These are phyloP conservation scores for Himalopsyche japonica DNA, from an alignment of 2,888 invertebrate species.

Conservation along the genomic window DNA sequence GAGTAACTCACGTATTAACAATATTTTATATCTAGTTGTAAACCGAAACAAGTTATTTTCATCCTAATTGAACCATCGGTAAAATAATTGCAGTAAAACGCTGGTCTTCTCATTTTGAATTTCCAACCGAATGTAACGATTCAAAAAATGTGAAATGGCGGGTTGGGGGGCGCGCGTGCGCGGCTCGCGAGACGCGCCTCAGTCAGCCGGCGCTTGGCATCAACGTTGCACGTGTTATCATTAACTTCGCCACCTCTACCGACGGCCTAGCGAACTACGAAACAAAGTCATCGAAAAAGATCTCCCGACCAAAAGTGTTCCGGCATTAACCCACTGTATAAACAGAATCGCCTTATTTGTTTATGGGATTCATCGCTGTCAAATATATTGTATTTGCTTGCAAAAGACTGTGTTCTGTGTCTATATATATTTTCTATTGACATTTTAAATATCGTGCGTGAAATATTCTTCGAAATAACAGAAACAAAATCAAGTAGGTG, in stretches of 20 bases:
- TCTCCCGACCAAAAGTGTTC: background rate
- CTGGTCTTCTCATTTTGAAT: slow-evolving; percentile 7
- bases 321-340: background rate
- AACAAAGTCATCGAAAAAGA: background rate
- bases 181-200: slow-evolving; percentile 18
- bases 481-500: background rate
- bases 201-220: slow-evolving; percentile 23
- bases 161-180: slow-evolving; percentile 30
- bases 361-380: background rate
- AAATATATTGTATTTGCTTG: background rate
- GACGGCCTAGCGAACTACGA: background rate
- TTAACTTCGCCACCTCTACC: background rate
- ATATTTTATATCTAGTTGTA: background rate
- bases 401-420: background rate
- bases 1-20: background rate
- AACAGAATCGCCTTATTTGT: background rate
- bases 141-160: slow-evolving; percentile 27
- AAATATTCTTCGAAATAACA: background rate
- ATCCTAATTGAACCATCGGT: background rate
- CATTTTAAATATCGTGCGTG: background rate
- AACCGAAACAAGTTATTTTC: background rate
- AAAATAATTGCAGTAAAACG: background rate
- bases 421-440: background rate
- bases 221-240: slow-evolving; percentile 14
- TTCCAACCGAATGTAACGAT: slow-evolving; percentile 30